A percentile compares a stretch with the other conserved stretches of the same genome.
phyloP scores from a whole-genome alignment of 2,797 vertebrate species.

The Rhinogobio ventralis region DNA sequence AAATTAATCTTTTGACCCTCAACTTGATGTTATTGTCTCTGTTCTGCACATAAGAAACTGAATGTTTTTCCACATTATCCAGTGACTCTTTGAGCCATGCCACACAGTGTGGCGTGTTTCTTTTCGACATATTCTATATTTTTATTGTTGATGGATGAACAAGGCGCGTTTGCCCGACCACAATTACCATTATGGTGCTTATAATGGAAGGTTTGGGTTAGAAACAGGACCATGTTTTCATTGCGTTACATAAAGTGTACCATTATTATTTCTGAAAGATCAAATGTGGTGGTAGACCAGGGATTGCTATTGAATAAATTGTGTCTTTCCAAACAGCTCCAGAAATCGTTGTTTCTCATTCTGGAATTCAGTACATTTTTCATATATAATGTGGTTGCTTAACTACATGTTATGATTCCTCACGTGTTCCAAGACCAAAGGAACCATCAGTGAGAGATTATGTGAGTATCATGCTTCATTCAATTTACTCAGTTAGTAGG shows the following conservation, averaged over 20 bases:
- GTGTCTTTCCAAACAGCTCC: background rate
- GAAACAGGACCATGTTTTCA: constrained; percentile 25
- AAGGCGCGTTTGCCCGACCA: constrained; percentile 2
- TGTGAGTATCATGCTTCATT: background rate
- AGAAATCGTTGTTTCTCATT: background rate
- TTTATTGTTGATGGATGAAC: constrained; percentile 20
- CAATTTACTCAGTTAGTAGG: background rate
- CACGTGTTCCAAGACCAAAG: background rate
- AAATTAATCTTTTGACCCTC: constrained; percentile 6
- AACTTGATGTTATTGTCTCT: constrained; percentile 2
- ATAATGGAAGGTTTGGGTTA: constrained; percentile 22
- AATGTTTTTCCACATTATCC: constrained; percentile 18
- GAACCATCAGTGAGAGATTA: background rate
- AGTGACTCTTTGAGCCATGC: background rate
- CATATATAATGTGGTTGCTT: background rate
- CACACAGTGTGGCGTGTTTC: constrained; percentile 28
- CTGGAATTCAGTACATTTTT: background rate
- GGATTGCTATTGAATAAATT: background rate
- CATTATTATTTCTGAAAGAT: constrained; percentile 32
- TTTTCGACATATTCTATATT: constrained; percentile 1
- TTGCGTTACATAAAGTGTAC: constrained; percentile 18
- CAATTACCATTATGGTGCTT: constrained; percentile 18
- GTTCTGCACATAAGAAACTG: background rate
- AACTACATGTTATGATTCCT: background rate
- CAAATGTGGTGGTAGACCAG: constrained; percentile 26